Conservation (phyloP, 2,113 vertebrate species). For the Gopherus evgoodei region DNA sequence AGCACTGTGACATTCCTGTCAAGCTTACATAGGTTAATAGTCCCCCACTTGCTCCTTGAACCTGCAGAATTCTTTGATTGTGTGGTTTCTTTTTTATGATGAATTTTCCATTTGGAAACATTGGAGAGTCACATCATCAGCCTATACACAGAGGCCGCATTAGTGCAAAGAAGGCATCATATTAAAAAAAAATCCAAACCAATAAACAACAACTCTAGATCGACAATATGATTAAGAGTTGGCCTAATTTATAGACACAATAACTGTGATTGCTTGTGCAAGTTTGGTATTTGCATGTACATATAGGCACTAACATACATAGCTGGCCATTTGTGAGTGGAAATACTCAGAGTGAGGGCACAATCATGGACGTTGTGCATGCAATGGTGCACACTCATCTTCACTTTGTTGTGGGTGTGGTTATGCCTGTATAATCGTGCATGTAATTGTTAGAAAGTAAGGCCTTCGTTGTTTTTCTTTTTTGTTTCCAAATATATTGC, state of each 20-base stretch:
- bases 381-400: fast-evolving
- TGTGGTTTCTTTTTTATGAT: neutral
- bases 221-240: neutral
- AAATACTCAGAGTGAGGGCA: neutral
- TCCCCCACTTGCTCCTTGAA: neutral
- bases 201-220: neutral
- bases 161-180: neutral
- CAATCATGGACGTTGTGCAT: neutral
- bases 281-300: neutral
- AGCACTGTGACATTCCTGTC: neutral
- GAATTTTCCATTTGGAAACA: neutral
- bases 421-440: neutral
- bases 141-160: neutral
- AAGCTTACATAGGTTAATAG: neutral
- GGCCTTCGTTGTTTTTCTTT: neutral
- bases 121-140: neutral
- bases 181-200: neutral
- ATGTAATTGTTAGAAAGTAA: neutral
- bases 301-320: neutral
- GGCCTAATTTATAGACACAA: neutral
- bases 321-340: neutral
- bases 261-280: neutral
- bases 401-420: neutral
- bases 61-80: neutral
- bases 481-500: neutral